These are phyloP conservation scores for Carapus acus DNA, from an alignment of 2,797 vertebrate species.

Conservation along the genomic window DNA sequence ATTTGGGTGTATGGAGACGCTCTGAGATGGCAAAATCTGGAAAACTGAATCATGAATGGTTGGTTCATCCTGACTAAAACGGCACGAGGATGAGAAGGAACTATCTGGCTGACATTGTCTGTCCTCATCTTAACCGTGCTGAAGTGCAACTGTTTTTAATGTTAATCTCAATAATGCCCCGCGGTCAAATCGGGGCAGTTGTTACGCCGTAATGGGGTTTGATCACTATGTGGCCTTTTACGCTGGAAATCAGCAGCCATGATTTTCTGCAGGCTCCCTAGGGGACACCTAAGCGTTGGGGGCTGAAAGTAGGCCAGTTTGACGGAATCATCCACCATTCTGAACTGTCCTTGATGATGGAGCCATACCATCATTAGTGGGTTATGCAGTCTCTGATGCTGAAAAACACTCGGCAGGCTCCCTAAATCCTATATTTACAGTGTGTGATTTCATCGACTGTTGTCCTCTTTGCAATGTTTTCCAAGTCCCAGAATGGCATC, in stretches of 20 bases:
- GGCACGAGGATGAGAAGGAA: background rate
- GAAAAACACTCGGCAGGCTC: constrained; percentile 16
- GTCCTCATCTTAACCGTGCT: background rate
- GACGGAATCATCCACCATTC: constrained; percentile 43
- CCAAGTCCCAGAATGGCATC: background rate
- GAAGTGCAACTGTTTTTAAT: background rate
- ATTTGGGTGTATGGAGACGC: constrained; percentile 7
- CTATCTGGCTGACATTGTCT: constrained; percentile 1
- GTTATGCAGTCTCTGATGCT: constrained; percentile 13
- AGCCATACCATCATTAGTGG: constrained; percentile 42
- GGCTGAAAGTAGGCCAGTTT: constrained; percentile 58
- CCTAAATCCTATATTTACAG: background rate
- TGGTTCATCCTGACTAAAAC: background rate
- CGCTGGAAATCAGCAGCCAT: constrained; percentile 22
- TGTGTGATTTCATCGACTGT: background rate
- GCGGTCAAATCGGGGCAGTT: constrained; percentile 16
- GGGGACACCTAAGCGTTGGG: constrained; percentile 36
- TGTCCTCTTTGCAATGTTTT: background rate
- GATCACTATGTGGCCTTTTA: constrained; percentile 15
- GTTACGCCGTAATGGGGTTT: constrained; percentile 10
- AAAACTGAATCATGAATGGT: background rate
- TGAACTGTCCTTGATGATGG: constrained; percentile 42
- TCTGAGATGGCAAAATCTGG: background rate
- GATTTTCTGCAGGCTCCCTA: constrained; percentile 36
- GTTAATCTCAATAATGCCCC: background rate